A percentile compares a stretch with the other conserved stretches of the same genome.
Evolutionary conservation across 1,140 invertebrate genomes (phyloP).

Genomic region (Ectropis grisescens): DNA sequence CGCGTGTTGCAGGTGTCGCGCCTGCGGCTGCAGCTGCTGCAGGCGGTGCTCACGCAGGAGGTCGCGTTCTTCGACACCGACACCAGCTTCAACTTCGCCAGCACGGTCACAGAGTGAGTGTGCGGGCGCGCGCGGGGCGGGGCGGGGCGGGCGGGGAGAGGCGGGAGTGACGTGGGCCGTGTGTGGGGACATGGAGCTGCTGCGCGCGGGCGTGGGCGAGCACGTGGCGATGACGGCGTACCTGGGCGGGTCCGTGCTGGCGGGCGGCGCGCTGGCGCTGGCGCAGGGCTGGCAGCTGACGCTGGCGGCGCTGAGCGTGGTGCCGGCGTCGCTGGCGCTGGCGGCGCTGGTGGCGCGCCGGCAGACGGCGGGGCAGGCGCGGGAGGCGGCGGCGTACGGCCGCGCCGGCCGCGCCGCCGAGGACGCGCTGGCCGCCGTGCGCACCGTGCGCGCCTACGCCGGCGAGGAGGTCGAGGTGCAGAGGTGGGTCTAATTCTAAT

Average conservation of each 20-base stretch:
- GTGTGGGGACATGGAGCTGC: slow-evolving; percentile 87
- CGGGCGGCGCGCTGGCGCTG: slow-evolving; percentile 79
- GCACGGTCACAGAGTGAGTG: slow-evolving; percentile 88
- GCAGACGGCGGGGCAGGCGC: slow-evolving; percentile 74
- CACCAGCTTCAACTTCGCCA: slow-evolving; percentile 89
- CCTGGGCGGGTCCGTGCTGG: slow-evolving; percentile 75
- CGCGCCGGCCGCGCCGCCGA: slow-evolving; percentile 82
- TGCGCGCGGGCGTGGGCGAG: slow-evolving; percentile 90
- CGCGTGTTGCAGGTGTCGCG: slow-evolving; percentile 78
- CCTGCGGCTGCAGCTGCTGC: slow-evolving; percentile 79
- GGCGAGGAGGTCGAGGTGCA: slow-evolving; percentile 81
- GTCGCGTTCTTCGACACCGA: slow-evolving; percentile 92
- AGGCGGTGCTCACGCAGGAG: slow-evolving; percentile 86
- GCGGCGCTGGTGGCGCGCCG: slow-evolving; percentile 37
- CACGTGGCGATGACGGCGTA: slow-evolving; percentile 86
- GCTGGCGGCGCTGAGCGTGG: slow-evolving; percentile 74
- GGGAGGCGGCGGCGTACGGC: slow-evolving; percentile 81
- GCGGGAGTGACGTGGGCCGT: too few relatives aligned
- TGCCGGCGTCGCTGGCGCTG: slow-evolving; percentile 41
- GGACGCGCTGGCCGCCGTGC: slow-evolving; percentile 81
- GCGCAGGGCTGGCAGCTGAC: slow-evolving; percentile 86
- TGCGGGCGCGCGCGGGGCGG: too few relatives aligned
- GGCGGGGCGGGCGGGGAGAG: too few relatives aligned
- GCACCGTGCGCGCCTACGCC: slow-evolving; percentile 84
- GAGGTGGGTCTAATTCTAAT: slow-evolving; percentile 76